phyloP scores from a whole-genome alignment of 2,888 invertebrate genomes.

The Cordylochernes scorpioides region DNA sequence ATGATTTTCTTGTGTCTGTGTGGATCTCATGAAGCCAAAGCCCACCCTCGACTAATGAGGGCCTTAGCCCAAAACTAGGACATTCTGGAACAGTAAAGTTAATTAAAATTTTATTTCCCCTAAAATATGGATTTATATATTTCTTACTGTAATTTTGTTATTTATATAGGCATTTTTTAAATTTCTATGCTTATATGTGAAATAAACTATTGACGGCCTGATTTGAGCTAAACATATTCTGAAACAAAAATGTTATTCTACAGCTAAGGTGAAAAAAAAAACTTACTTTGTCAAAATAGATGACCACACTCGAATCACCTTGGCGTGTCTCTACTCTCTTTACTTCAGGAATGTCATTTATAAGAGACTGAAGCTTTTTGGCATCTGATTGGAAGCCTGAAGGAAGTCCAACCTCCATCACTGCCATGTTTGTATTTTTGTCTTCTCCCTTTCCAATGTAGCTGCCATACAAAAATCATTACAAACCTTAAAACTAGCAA shows the following conservation, averaged over 20 bases:
- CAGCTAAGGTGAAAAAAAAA: neutral
- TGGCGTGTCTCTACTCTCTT: slow-evolving; percentile 41
- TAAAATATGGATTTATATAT: too few relatives aligned
- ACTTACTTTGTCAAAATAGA: slow-evolving; percentile 41
- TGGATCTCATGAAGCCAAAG: too few relatives aligned
- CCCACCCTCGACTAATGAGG: too few relatives aligned
- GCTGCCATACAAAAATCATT: slow-evolving; percentile 3
- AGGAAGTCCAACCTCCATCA: slow-evolving; percentile 63
- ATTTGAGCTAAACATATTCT: too few relatives aligned
- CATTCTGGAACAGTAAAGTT: too few relatives aligned
- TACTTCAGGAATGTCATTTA: slow-evolving; percentile 7
- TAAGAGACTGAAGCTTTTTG: slow-evolving; percentile 29
- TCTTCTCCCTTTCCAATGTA: slow-evolving; percentile 12
- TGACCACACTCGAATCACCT: slow-evolving; percentile 34
- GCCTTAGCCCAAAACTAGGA: too few relatives aligned
- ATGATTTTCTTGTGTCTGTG: too few relatives aligned
- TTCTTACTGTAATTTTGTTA: neutral
- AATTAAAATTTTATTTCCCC: too few relatives aligned
- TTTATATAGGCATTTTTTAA: neutral
- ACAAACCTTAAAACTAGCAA: too few relatives aligned
- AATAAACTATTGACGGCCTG: too few relatives aligned
- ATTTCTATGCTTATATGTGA: too few relatives aligned
- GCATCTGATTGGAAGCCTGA: slow-evolving; percentile 59
- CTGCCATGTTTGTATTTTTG: slow-evolving; percentile 58
- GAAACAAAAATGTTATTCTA: too few relatives aligned